Conservation (phyloP, 2,888 invertebrate genomes). For the Phytoseiulus persimilis region DNA sequence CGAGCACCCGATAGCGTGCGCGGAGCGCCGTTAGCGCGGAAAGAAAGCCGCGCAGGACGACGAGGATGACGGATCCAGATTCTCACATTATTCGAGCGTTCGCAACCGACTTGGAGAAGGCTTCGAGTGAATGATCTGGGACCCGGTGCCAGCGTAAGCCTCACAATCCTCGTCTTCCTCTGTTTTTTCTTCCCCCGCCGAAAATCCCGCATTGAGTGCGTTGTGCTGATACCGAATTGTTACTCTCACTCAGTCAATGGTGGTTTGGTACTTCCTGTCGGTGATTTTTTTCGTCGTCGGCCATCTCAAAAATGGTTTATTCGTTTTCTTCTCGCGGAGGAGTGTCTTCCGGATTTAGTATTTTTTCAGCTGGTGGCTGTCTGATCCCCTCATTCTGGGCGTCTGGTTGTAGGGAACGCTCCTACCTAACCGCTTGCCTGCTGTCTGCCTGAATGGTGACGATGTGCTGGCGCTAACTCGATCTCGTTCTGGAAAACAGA, state of each 20-base stretch:
- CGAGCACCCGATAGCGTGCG: not conserved
- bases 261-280: not conserved
- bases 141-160: not conserved
- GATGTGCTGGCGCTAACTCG: not conserved
- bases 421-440: not conserved
- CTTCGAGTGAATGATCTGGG: too few species aligned
- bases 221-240: too few species aligned
- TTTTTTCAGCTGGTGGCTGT: not conserved
- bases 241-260: too few species aligned
- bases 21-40: not conserved
- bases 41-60: not conserved
- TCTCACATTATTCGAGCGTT: not conserved
- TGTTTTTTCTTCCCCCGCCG: not conserved
- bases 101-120: not conserved
- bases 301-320: not conserved
- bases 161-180: not conserved
- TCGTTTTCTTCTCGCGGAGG: not conserved
- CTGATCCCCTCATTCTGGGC: not conserved
- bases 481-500: not conserved
- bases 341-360: not conserved
- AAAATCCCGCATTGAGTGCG: not conserved
- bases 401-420: not conserved
- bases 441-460: not conserved
- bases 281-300: not conserved
- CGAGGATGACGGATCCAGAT: not conserved